These are phyloP conservation scores for Deilephila elpenor DNA, from an alignment of 2,888 invertebrate genomes.

Conservation along the genomic window DNA sequence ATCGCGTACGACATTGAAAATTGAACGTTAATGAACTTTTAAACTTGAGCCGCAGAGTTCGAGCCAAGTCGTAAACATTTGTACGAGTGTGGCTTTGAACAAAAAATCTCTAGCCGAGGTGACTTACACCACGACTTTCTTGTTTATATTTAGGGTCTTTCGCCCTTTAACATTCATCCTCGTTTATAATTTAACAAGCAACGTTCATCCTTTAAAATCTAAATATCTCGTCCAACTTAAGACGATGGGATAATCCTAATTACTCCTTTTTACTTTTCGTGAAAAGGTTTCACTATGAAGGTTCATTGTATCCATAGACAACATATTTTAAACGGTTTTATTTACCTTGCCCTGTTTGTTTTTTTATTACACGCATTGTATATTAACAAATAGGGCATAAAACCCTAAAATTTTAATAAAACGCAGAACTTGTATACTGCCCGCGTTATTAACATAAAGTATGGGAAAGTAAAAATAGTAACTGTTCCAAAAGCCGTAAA, in stretches of 20 bases:
- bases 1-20: conserved; percentile 52
- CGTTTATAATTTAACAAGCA: neutral
- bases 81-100: conserved; percentile 47
- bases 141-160: conserved; percentile 5
- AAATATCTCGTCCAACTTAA: neutral
- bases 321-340: no score
- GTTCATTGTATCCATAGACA: neutral
- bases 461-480: conserved; percentile 42
- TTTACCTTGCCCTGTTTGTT: no score
- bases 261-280: neutral
- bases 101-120: conserved; percentile 37
- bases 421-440: conserved; percentile 35
- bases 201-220: neutral
- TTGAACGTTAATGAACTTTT: conserved; percentile 61
- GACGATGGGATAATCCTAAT: neutral
- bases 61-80: conserved; percentile 44
- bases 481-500: conserved; percentile 46
- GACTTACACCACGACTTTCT: conserved; percentile 27
- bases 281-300: neutral
- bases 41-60: conserved; percentile 52
- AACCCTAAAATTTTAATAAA: conserved; percentile 15
- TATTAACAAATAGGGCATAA: neutral
- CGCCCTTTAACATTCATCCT: conserved; percentile 20
- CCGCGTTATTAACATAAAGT: conserved; percentile 41
- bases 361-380: conserved; percentile 5